These are phyloP conservation scores for Dallia pectoralis DNA, from an alignment of 2,797 vertebrate genomes.

Conservation along the genomic window DNA sequence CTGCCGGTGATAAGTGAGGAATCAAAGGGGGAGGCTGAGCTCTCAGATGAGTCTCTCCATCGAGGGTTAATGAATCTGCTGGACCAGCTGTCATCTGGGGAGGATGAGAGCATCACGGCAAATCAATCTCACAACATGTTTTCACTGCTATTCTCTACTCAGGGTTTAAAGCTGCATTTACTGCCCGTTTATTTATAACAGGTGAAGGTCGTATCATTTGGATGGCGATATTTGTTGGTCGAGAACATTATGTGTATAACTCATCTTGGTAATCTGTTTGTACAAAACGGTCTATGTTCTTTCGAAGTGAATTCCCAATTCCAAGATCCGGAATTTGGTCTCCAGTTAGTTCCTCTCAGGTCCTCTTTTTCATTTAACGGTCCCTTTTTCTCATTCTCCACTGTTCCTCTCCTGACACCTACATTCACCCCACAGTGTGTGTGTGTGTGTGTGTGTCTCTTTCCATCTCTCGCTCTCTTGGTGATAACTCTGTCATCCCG, in stretches of 20 bases:
- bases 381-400: slow-evolving; percentile 1
- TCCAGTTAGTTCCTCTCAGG: slow-evolving; percentile 10
- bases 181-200: not conserved
- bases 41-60: not conserved
- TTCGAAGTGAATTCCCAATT: not conserved
- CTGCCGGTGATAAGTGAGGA: slow-evolving; percentile 6
- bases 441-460: too few species aligned
- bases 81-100: slow-evolving; percentile 24
- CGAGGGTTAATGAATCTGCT: not conserved
- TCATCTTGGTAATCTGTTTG: not conserved
- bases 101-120: not conserved
- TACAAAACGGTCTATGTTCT: not conserved
- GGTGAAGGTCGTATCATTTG: not conserved
- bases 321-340: slow-evolving; percentile 28
- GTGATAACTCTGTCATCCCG: slow-evolving; percentile 5
- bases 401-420: not conserved
- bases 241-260: not conserved
- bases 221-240: not conserved
- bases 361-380: not conserved
- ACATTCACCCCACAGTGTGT: not conserved
- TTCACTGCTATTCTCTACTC: not conserved
- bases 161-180: not conserved
- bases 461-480: not conserved
- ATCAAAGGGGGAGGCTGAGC: slow-evolving; percentile 18
- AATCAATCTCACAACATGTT: not conserved